Percentiles rank a stretch among this genome's conserved stretches.
Evolutionary conservation across 2,888 invertebrate genomes (phyloP).

Genomic region (Tineola bisselliella): DNA sequence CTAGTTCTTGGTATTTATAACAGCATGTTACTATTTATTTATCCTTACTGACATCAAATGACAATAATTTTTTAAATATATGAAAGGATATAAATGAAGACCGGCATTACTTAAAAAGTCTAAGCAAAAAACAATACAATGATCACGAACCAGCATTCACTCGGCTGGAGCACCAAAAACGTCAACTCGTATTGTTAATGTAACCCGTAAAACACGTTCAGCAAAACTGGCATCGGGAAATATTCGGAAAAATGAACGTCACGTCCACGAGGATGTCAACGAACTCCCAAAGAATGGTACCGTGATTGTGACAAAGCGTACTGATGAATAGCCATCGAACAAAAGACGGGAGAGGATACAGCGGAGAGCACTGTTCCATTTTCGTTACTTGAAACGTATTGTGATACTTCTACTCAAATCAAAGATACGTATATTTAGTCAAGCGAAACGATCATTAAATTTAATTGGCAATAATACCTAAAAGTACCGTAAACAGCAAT

Average conservation of each 20-base stretch:
- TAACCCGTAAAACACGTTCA: conserved; percentile 49
- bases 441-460: neutral
- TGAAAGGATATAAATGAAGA: too few species aligned
- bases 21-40: neutral
- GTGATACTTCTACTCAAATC: neutral
- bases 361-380: neutral
- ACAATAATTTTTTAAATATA: neutral
- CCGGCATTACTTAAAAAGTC: neutral
- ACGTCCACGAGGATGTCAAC: conserved; percentile 37
- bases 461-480: conserved; percentile 7
- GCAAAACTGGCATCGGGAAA: conserved; percentile 20
- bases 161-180: conserved; percentile 30
- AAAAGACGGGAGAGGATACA: conserved; percentile 25
- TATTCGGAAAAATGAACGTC: conserved; percentile 46
- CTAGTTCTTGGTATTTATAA: neutral
- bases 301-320: conserved; percentile 40
- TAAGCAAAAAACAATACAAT: neutral
- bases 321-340: conserved; percentile 61
- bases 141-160: conserved; percentile 23
- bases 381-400: neutral
- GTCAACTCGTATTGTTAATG: conserved; percentile 15
- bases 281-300: conserved; percentile 53
- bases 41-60: neutral
- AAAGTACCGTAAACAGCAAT: conserved; percentile 18
- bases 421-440: neutral